Base-by-base conservation (phyloP, 2,797 vertebrate species). In the Arnoldichthys spilopterus region DNA sequence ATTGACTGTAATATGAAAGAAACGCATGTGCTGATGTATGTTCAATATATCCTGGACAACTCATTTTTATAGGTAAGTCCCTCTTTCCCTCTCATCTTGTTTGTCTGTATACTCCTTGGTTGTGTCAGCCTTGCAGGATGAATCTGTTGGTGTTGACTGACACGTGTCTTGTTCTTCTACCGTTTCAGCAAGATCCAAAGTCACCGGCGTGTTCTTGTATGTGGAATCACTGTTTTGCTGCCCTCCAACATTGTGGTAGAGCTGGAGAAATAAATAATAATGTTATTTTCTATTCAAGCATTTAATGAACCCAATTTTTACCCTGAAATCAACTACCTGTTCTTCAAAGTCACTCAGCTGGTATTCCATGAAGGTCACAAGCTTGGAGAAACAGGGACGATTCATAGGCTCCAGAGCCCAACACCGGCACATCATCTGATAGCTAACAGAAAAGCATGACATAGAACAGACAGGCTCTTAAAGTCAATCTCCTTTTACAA, bases 341-440 rank as follows among this genome's bases (percentile, higher is more conserved):
- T 94, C 92, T 88, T 97, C 96, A 78, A 91, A 89, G 34, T 94
- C 92, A 20, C 88, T 90, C 89, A 99, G 91, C 89, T 96, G 95
- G 85, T 91, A 90, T 26, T 91, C 93, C 87, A 97, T 92, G 74
- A 94, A 94, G 20, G 92, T 93, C 86, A 94, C 93, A 80, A 98
- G 86, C 80, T 92, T 89, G 49, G 94, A 94, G 90, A 99, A 98
- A 30, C 94, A 92, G 0, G 97, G 98, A 43, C 98, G 93, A 79
- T 92, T 88, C 72, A 82, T 85, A 1, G 94, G 91, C 83, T 97
- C 93, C 79, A 95, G 91, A 68, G 91, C 91, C 97, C 97, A 99
- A 86, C 97, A 99, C 76, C 90, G 92, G 8, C 94, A 90, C 95
- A 99, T 98, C 24, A 96, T 84, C 7, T 22, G 43, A n/a, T 98